phyloP scores from a whole-genome alignment of 2,113 vertebrate genomes.

The Dicrurus megarhynchus region DNA sequence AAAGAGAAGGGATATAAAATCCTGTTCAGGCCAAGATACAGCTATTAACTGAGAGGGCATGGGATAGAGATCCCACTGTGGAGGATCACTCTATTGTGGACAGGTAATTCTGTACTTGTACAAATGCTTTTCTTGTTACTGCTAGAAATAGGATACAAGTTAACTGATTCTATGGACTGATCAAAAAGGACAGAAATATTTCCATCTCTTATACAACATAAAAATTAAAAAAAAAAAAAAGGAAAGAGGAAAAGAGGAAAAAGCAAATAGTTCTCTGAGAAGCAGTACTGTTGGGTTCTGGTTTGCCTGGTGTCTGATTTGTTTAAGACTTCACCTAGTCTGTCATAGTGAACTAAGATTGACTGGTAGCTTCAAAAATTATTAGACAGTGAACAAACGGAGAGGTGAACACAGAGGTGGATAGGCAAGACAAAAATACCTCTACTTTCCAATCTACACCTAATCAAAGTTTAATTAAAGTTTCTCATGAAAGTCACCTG shows the following conservation, averaged over 20 bases:
- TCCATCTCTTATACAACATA: neutral
- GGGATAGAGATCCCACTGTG: neutral
- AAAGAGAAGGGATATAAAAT: neutral
- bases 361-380: neutral
- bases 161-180: neutral
- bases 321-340: neutral
- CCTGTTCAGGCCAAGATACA: neutral
- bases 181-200: neutral
- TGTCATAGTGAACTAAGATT: neutral
- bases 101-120: neutral
- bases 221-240: neutral
- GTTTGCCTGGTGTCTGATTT: neutral
- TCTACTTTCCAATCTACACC: constrained; percentile 12
- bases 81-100: neutral
- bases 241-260: neutral
- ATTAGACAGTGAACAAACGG: neutral
- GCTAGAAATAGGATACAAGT: neutral
- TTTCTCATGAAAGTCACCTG: constrained; percentile 52
- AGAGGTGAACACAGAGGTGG: neutral
- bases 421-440: constrained; percentile 19
- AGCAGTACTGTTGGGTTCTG: neutral
- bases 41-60: neutral
- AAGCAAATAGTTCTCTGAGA: neutral
- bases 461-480: constrained; percentile 61
- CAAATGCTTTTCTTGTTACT: neutral